Conservation (phyloP, 2,888 invertebrate genomes). For the Aquatica leii region DNA sequence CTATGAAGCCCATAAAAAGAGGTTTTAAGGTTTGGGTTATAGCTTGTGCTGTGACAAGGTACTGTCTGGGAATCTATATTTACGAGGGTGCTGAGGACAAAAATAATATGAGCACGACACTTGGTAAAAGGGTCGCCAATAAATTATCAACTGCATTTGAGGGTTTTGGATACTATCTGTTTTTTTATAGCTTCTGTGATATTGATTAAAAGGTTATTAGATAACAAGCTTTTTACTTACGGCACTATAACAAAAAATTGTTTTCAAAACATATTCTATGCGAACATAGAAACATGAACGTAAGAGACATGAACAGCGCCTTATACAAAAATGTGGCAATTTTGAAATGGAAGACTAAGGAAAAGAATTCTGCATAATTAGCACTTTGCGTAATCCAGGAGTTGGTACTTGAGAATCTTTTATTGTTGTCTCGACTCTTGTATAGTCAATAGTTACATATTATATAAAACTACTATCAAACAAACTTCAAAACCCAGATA, state of each 20-base stretch:
- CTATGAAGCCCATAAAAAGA: too few species aligned
- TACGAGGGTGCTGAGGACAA: conserved; percentile 38
- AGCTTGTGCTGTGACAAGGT: too few species aligned
- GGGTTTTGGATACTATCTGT: neutral
- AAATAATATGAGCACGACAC: conserved; percentile 19
- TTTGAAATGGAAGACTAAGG: neutral
- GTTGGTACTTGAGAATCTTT: neutral
- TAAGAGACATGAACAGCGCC: too few species aligned
- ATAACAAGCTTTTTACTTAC: neutral
- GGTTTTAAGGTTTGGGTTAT: too few species aligned
- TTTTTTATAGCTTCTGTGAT: neutral
- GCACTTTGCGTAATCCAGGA: neutral
- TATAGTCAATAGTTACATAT: too few species aligned
- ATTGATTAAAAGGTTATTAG: neutral
- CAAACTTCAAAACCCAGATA: too few species aligned
- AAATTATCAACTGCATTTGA: neutral
- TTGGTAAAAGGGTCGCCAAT: conserved; percentile 42
- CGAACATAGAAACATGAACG: neutral
- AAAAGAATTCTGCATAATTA: neutral
- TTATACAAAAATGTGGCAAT: too few species aligned
- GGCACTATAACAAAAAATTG: neutral
- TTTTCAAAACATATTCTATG: neutral
- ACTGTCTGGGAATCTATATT: conserved; percentile 22
- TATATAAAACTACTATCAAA: too few species aligned
- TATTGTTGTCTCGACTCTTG: too few species aligned